A percentile compares a stretch with the other conserved stretches of the same genome.
phyloP scores from a whole-genome alignment of 1,140 invertebrate genomes.

The roundworm (Caenorhabditis elegans) region DNA sequence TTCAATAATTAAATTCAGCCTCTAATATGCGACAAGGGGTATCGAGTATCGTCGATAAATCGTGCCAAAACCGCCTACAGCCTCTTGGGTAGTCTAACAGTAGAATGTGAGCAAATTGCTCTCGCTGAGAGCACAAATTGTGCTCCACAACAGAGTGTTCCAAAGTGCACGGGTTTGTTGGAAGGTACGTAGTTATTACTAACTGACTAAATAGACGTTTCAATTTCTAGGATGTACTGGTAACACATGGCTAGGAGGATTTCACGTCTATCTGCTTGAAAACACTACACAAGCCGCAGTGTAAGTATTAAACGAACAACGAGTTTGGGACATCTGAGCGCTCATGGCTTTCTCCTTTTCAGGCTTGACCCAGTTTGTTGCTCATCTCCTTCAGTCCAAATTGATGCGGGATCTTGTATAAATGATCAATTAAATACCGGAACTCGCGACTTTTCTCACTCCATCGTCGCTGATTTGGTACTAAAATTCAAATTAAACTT shows the following conservation, averaged over 20 bases:
- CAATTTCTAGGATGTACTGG: constrained; percentile 50
- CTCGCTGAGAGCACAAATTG: constrained; percentile 46
- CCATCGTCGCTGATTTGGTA: constrained; percentile 53
- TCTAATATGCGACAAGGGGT: constrained; percentile 53
- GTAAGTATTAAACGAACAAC: constrained; percentile 50
- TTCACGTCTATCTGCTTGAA: constrained; percentile 58
- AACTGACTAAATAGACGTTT: too few relatives aligned
- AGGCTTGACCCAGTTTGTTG: constrained; percentile 62
- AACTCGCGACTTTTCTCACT: constrained; percentile 53
- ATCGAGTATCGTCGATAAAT: constrained; percentile 54
- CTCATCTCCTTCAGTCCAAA: constrained; percentile 48
- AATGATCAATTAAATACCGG: constrained; percentile 56
- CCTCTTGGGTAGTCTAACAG: constrained; percentile 55
- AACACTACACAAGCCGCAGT: constrained; percentile 59
- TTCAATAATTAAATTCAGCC: too few relatives aligned
- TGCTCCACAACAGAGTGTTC: constrained; percentile 49
- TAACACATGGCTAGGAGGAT: constrained; percentile 60
- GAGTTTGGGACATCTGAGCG: neutral
- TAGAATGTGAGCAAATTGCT: constrained; percentile 56
- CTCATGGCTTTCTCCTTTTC: constrained; percentile 8
- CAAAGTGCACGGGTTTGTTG: constrained; percentile 58
- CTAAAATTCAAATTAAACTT: neutral
- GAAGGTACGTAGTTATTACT: constrained; percentile 36
- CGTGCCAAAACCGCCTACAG: constrained; percentile 49
- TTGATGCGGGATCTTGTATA: constrained; percentile 56